phyloP scores from a whole-genome alignment of 1,140 invertebrate genomes.

The Brachionus rubens region DNA sequence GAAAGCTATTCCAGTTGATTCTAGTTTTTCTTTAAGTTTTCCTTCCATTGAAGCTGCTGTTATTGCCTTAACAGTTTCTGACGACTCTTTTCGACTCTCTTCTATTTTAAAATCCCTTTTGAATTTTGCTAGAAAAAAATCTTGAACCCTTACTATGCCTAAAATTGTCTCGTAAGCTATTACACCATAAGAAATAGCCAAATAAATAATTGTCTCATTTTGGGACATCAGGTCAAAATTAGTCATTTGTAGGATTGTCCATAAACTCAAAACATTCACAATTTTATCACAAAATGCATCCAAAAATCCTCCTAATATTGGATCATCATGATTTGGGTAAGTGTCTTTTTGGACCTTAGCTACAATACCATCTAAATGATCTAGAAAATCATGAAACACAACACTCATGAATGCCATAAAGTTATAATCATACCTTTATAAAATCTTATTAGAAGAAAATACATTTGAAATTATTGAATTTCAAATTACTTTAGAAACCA shows the following conservation, averaged over 20 bases:
- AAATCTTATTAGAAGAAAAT: too few species aligned
- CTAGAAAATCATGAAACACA: constrained; percentile 52
- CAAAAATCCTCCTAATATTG: constrained; percentile 53
- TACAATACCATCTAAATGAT: constrained; percentile 55
- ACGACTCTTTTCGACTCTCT: not conserved
- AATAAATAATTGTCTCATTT: constrained; percentile 48
- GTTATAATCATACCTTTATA: constrained; percentile 49
- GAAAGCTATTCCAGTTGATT: constrained; percentile 54
- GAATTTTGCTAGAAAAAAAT: constrained; percentile 54
- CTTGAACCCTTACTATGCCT: constrained; percentile 55
- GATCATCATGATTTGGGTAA: constrained; percentile 51
- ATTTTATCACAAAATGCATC: constrained; percentile 57
- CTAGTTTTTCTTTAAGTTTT: constrained; percentile 57
- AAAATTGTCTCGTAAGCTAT: constrained; percentile 54
- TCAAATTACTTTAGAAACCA: constrained; percentile 51
- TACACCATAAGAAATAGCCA: constrained; percentile 50
- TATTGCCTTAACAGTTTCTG: not conserved
- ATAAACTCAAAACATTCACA: constrained; percentile 54
- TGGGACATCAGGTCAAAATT: constrained; percentile 51
- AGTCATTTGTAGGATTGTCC: constrained; percentile 53
- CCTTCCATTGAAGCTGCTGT: constrained; percentile 55
- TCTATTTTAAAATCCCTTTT: constrained; percentile 26
- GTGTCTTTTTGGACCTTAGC: constrained; percentile 52
- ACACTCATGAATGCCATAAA: constrained; percentile 50
- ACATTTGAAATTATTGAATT: not conserved